Percentiles rank a stretch among this genome's conserved stretches.
Evolutionary conservation across 2,888 invertebrate genomes (phyloP).

Genomic region (Gnatocerus cornutus): DNA sequence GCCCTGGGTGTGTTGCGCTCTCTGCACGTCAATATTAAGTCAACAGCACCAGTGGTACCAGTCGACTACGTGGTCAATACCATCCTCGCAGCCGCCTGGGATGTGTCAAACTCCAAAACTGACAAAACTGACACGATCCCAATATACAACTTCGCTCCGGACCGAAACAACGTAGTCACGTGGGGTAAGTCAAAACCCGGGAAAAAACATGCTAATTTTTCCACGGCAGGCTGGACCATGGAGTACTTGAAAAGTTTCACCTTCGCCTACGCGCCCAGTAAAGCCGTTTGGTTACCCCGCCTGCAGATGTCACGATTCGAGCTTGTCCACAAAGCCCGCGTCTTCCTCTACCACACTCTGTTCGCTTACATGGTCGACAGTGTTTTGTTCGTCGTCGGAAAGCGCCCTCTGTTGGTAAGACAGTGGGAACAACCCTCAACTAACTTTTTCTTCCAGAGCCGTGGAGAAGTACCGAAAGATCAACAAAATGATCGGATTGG

Average conservation of each 20-base stretch:
- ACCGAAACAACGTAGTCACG: conserved; percentile 6
- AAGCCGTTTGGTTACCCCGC: conserved; percentile 14
- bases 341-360: conserved; percentile 30
- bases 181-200: conserved; percentile 9
- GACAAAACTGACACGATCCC: conserved; percentile 13
- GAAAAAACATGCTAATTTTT: not conserved
- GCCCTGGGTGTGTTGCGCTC: conserved; percentile 77
- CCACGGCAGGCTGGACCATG: not conserved
- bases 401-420: conserved; percentile 29
- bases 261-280: conserved; percentile 12
- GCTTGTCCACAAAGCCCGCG: conserved; percentile 7
- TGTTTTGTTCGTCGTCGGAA: conserved; percentile 9
- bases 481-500: conserved; percentile 82
- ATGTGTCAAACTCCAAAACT: not conserved
- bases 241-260: conserved; percentile 9
- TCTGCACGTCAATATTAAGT: conserved; percentile 72
- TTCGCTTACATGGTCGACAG: conserved; percentile 29
- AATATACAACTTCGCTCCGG: conserved; percentile 25
- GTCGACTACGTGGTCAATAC: conserved; percentile 65
- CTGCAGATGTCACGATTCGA: conserved; percentile 4
- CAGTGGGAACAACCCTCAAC: no score
- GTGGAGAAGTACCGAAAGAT: conserved; percentile 85
- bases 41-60: conserved; percentile 79
- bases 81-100: conserved; percentile 30
- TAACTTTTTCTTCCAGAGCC: conserved; percentile 71